phyloP scores from a whole-genome alignment of 2,888 invertebrate species.

The Drosophila pseudotakahashii region DNA sequence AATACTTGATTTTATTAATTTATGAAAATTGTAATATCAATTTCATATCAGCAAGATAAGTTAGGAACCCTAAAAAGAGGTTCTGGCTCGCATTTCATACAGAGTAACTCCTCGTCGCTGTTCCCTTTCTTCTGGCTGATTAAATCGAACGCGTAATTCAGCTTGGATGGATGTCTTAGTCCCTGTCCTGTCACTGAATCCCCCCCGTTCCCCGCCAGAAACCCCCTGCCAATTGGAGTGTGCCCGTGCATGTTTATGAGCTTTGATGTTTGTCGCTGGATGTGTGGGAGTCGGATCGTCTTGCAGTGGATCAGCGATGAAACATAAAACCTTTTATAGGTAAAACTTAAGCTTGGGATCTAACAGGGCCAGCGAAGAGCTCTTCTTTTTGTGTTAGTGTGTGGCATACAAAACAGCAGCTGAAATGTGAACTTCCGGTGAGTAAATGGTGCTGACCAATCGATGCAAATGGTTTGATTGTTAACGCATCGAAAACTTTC shows the following conservation, averaged over 20 bases:
- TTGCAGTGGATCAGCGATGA: constrained; percentile 28
- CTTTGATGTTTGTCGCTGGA: constrained; percentile 26
- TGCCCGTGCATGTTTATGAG: constrained; percentile 69
- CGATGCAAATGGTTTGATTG: constrained; percentile 48
- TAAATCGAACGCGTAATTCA: constrained; percentile 69
- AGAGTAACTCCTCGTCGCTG: constrained; percentile 5
- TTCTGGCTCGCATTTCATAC: neutral
- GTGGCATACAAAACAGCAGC: constrained; percentile 34
- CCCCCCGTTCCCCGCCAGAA: constrained; percentile 1
- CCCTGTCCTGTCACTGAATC: neutral
- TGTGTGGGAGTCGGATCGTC: constrained; percentile 39
- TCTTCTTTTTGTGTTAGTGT: constrained; percentile 8
- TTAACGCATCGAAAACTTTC: constrained; percentile 69
- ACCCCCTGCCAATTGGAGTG: constrained; percentile 19
- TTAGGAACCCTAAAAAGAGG: neutral
- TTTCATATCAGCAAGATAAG: neutral
- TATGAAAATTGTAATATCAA: no score
- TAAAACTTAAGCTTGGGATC: constrained; percentile 22
- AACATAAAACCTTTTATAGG: constrained; percentile 20
- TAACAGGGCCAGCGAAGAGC: constrained; percentile 1
- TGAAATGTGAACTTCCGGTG: constrained; percentile 48
- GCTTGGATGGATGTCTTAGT: constrained; percentile 32
- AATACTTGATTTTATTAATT: no score
- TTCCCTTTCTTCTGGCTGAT: constrained; percentile 1
- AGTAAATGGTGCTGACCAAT: constrained; percentile 44